Conservation (phyloP, 2,888 invertebrate species). For the Lydus trimaculatus region DNA sequence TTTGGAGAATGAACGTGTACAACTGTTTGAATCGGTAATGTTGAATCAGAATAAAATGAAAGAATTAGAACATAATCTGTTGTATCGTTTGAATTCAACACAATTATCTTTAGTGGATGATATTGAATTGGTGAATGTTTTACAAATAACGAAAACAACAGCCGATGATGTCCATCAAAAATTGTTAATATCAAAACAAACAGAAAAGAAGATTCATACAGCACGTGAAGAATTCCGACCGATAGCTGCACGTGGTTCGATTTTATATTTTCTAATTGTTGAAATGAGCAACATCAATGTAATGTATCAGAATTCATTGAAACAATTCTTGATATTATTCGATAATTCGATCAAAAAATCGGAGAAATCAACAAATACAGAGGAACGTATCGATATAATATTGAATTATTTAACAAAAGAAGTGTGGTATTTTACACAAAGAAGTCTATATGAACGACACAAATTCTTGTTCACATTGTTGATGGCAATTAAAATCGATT, state of each 20-base stretch:
- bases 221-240: slow-evolving; percentile 96
- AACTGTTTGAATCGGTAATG: slow-evolving; percentile 94
- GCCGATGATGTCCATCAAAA: slow-evolving; percentile 96
- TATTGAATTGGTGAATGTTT: slow-evolving; percentile 89
- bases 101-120: slow-evolving; percentile 95
- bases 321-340: slow-evolving; percentile 92
- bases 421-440: slow-evolving; percentile 88
- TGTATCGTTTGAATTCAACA: slow-evolving; percentile 91
- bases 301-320: slow-evolving; percentile 97
- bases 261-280: slow-evolving; percentile 93
- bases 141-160: slow-evolving; percentile 82
- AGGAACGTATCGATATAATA: slow-evolving; percentile 88
- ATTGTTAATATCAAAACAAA: slow-evolving; percentile 88
- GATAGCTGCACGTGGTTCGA: slow-evolving; percentile 93
- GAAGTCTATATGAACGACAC: slow-evolving; percentile 93
- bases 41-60: slow-evolving; percentile 97
- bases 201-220: slow-evolving; percentile 91
- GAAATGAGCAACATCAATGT: slow-evolving; percentile 97
- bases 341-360: slow-evolving; percentile 94
- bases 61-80: slow-evolving; percentile 89
- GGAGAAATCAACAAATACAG: slow-evolving; percentile 81
- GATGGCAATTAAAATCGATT: slow-evolving; percentile 95
- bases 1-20: slow-evolving; percentile 91
- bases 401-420: slow-evolving; percentile 88
- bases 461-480: slow-evolving; percentile 92